Percentiles rank a stretch among this genome's conserved stretches.
phyloP scores from a whole-genome alignment of 64 coral and sea anemone species.

The Catalaphyllia jardinei region DNA sequence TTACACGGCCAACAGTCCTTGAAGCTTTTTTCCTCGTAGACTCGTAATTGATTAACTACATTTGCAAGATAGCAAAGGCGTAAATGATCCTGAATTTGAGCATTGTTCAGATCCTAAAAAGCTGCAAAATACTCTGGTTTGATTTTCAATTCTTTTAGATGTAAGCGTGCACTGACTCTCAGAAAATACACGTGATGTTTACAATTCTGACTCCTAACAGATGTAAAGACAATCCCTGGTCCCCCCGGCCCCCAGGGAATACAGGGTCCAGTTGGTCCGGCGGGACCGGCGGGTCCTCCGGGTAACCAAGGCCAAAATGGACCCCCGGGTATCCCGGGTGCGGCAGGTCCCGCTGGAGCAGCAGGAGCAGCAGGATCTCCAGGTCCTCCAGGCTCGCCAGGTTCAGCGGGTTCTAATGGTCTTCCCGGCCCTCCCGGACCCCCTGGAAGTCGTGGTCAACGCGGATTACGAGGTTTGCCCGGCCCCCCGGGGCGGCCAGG shows the following conservation, averaged over 20 bases:
- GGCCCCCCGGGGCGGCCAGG: slow-evolving; percentile 35
- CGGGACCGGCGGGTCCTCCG: neutral
- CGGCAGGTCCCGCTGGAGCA: slow-evolving; percentile 8
- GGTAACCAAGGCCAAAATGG: slow-evolving; percentile 36
- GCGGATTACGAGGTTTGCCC: slow-evolving; percentile 31
- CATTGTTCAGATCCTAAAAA: no score
- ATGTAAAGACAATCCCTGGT: slow-evolving; percentile 47
- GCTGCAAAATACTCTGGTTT: no score
- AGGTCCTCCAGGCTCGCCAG: slow-evolving; percentile 39
- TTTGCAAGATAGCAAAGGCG: no score
- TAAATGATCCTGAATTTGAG: no score
- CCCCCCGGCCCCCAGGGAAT: slow-evolving; percentile 44
- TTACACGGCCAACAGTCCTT: no score
- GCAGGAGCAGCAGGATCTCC: slow-evolving; percentile 30
- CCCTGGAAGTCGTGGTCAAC: slow-evolving; percentile 22
- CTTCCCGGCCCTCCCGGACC: slow-evolving; percentile 35
- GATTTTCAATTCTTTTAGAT: no score
- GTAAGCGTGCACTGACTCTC: no score
- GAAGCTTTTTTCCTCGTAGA: no score
- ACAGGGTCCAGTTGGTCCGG: slow-evolving; percentile 12
- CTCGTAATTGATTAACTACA: no score
- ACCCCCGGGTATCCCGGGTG: slow-evolving; percentile 1
- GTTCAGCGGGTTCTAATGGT: slow-evolving; percentile 26
- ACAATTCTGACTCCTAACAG: neutral
- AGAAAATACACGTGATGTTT: no score